Conservation (phyloP, 2,888 invertebrate genomes). For the Crepidodera aurea region DNA sequence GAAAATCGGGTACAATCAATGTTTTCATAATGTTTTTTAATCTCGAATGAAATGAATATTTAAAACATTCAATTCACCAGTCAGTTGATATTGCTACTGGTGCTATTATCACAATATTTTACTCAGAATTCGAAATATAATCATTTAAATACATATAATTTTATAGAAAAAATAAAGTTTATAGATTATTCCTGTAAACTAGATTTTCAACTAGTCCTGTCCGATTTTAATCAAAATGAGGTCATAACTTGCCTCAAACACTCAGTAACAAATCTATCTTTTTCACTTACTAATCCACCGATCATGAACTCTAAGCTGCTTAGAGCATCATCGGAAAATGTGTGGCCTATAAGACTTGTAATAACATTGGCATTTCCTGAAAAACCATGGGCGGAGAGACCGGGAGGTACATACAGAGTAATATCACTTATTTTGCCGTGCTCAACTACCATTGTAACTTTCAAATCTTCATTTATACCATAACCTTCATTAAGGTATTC, state of each 20-base stretch:
- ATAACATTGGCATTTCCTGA: conserved; percentile 70
- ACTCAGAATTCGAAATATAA: no score
- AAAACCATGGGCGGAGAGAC: conserved; percentile 68
- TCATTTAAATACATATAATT: no score
- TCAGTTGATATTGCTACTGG: no score
- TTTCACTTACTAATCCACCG: conserved; percentile 54
- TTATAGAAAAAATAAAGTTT: no score
- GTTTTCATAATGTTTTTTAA: no score
- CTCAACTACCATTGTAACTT: conserved; percentile 71
- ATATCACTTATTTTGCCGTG: conserved; percentile 73
- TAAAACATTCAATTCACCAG: no score
- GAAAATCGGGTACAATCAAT: no score
- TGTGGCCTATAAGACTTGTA: conserved; percentile 71
- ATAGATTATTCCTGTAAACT: no score
- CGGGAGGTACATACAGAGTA: conserved; percentile 70
- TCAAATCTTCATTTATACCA: conserved; percentile 64
- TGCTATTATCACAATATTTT: no score
- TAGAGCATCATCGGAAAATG: conserved; percentile 71
- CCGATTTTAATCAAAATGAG: conserved; percentile 57
- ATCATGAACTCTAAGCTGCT: conserved; percentile 65
- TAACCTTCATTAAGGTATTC: conserved; percentile 61
- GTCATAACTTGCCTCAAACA: conserved; percentile 71
- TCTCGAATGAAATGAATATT: no score
- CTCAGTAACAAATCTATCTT: conserved; percentile 70
- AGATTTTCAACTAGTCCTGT: conserved; percentile 16